Conservation (phyloP, 2,888 invertebrate genomes). For the Napeogenes inachia region DNA sequence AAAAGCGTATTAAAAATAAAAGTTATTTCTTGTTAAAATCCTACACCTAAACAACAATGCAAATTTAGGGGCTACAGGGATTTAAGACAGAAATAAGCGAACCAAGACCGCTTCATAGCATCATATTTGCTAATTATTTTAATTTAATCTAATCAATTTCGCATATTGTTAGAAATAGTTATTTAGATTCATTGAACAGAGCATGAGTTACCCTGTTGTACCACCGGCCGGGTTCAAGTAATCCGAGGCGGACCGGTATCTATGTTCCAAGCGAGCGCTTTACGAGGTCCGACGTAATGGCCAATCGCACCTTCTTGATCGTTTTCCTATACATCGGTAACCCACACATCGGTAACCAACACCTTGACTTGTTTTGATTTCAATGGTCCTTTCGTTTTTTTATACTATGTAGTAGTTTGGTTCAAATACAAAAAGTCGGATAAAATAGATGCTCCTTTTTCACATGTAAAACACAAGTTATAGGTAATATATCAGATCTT, state of each 20-base stretch:
- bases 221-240: slow-evolving; percentile 34
- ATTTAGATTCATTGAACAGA: neutral
- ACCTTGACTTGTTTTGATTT: slow-evolving; percentile 6
- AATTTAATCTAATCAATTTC: too few relatives aligned
- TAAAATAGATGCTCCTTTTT: slow-evolving; percentile 4
- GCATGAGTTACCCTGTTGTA: slow-evolving; percentile 29
- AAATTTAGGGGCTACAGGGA: too few relatives aligned
- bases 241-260: slow-evolving; percentile 56
- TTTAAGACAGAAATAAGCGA: too few relatives aligned
- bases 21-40: too few relatives aligned
- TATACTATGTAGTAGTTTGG: neutral
- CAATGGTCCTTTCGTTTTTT: neutral
- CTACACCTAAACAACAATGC: too few relatives aligned
- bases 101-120: too few relatives aligned
- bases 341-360: slow-evolving; percentile 34
- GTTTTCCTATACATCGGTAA: slow-evolving; percentile 41
- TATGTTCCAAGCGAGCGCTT: slow-evolving; percentile 48
- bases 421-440: neutral
- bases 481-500: too few relatives aligned
- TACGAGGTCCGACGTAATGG: slow-evolving; percentile 53
- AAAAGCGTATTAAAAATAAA: too few relatives aligned
- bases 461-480: too few relatives aligned
- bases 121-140: too few relatives aligned
- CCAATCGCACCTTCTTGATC: slow-evolving; percentile 47
- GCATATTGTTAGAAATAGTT: too few relatives aligned